Evolutionary conservation across 2,888 invertebrate genomes (phyloP), one percentile per base, ranked within the genome.

Genomic region (Lordiphosa andalusiaca): DNA sequence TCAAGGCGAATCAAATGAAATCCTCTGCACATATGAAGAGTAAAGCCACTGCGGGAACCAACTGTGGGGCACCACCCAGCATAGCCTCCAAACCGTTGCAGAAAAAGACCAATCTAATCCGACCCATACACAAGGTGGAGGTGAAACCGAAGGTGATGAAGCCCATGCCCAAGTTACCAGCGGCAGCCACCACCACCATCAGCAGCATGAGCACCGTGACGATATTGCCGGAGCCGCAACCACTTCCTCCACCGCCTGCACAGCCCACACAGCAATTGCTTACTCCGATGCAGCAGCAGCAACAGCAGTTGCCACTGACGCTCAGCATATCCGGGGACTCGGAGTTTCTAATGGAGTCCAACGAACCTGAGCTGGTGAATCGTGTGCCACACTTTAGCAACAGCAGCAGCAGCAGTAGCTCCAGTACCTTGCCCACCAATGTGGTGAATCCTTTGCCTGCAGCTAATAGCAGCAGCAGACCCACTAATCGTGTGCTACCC

Each of bases 401-500:
- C 10, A 44, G 25, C n/a, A 44, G 54, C 13, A 59, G 60, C 60
- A 81, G 41, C 13, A 59, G 50, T 59, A 81, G 4, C 30, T 10
- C 9, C 10, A 30, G 55, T 7, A 67, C 91, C 35, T 92, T 94
- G 73, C 93, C 93, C 13, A 94, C 93, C 9, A 94, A 94, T 86
- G 92, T 94, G 50, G 94, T 94, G 0, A 93, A 93, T 83, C 94
- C 94, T 1, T 92, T 93, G 52, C 91, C 78, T 13, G 57, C 90
- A 4, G 91, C 90, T 36, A 64, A 65, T 5, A 42, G 66, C 4
- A 64, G 60, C 42, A 54, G 67, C 33, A 90, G 95, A 58, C 95
- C 95, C 39, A 95, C 95, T 91, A 95, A 94, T 85, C 91, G 95
- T 65, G 95, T 95, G 1, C 85, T 95, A 49, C 95, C 95, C 7